Evolutionary conservation across 2,113 vertebrate genomes (phyloP).

Genomic region (Globicephala melas): DNA sequence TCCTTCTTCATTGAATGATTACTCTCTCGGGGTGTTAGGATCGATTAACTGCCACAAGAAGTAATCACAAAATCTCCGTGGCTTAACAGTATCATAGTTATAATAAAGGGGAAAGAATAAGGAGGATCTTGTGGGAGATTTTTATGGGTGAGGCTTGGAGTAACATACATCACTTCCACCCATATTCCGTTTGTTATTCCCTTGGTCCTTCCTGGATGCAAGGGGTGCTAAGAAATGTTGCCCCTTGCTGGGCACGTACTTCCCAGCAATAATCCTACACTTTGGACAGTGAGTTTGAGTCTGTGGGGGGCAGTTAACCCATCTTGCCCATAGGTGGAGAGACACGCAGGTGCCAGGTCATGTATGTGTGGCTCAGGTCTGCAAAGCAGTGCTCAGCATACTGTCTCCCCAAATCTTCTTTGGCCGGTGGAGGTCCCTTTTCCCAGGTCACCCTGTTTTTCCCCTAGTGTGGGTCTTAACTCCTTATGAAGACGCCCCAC

Average conservation of each 20-base stretch:
- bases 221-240: neutral
- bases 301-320: neutral
- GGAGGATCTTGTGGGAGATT: neutral
- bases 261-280: neutral
- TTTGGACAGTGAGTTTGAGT: neutral
- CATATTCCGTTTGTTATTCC: neutral
- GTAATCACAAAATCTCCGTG: neutral
- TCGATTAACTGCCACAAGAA: neutral
- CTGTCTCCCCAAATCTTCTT: neutral
- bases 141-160: neutral
- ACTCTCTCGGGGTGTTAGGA: neutral
- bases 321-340: neutral
- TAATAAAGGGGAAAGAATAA: neutral
- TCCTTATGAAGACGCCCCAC: neutral
- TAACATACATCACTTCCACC: neutral
- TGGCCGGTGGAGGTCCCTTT: neutral
- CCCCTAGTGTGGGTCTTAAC: neutral
- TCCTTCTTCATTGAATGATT: neutral
- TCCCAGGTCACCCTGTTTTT: neutral
- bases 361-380: neutral
- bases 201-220: neutral
- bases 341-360: neutral
- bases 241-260: neutral
- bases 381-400: neutral
- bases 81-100: neutral